Evolutionary conservation across 2,888 invertebrate genomes (phyloP).

Genomic region (Uloborus plumipes): DNA sequence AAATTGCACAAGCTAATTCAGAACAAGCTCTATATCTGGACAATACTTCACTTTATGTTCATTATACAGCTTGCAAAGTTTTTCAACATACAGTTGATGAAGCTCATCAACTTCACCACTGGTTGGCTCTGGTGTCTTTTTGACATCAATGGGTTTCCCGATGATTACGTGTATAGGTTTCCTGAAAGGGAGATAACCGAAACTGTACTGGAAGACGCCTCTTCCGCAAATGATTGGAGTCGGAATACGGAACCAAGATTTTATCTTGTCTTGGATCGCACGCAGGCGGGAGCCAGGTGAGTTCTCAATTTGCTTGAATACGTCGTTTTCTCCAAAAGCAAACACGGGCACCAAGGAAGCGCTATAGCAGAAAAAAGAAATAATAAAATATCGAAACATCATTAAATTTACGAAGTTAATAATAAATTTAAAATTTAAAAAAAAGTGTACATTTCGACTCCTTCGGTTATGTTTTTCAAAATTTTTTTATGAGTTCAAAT

Average conservation of each 20-base stretch:
- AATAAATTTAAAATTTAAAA: no score
- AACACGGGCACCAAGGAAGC: constrained; percentile 88
- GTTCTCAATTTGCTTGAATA: constrained; percentile 82
- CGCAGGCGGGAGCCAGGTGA: constrained; percentile 80
- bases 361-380: constrained; percentile 74
- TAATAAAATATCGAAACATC: no score
- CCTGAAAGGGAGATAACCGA: constrained; percentile 86
- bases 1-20: no score
- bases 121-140: constrained; percentile 80
- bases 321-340: constrained; percentile 90
- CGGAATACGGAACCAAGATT: constrained; percentile 78
- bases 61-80: constrained; percentile 83
- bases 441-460: no score
- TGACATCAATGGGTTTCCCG: constrained; percentile 85
- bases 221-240: constrained; percentile 82
- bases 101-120: constrained; percentile 81
- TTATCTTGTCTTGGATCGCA: constrained; percentile 79
- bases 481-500: no score
- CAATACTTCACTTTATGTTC: constrained; percentile 83
- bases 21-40: constrained; percentile 59
- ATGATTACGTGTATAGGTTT: constrained; percentile 87
- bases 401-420: no score
- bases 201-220: constrained; percentile 91
- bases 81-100: constrained; percentile 81
- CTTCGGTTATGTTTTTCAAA: no score